Percentiles rank a stretch among this genome's conserved stretches.
Conservation (phyloP, 2,113 vertebrate species). For the Rhabdomys dilectus region DNA sequence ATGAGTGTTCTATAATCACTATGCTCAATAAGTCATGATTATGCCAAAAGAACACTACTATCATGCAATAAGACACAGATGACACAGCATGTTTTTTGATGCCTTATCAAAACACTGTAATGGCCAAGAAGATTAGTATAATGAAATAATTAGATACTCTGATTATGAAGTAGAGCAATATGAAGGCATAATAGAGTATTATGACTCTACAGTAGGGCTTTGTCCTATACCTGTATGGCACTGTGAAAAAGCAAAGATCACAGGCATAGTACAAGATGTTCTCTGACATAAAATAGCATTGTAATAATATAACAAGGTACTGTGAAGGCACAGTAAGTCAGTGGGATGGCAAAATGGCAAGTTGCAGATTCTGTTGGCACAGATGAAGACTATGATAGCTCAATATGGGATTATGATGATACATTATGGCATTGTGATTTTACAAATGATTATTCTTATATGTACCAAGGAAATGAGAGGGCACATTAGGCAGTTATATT, state of each 20-base stretch:
- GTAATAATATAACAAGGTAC: not conserved
- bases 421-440: not conserved
- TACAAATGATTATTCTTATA: not conserved
- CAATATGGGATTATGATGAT: not conserved
- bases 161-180: too few species aligned
- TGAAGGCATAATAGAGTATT: not conserved
- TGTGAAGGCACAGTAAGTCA: not conserved
- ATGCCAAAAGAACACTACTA: not conserved
- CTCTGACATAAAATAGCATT: not conserved
- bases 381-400: not conserved
- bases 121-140: not conserved
- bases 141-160: too few species aligned
- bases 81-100: not conserved
- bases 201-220: not conserved
- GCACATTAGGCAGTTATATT: not conserved
- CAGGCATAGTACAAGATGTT: not conserved
- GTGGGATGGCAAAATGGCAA: not conserved
- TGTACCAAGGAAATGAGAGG: not conserved
- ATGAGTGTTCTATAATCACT: not conserved
- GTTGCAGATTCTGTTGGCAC: not conserved
- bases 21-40: not conserved
- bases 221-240: not conserved
- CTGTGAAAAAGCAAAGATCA: not conserved
- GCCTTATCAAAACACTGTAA: not conserved
- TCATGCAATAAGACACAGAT: not conserved